These are phyloP conservation scores for Acinonyx jubatus DNA, from an alignment of 2,113 vertebrate species.

Conservation along the genomic window DNA sequence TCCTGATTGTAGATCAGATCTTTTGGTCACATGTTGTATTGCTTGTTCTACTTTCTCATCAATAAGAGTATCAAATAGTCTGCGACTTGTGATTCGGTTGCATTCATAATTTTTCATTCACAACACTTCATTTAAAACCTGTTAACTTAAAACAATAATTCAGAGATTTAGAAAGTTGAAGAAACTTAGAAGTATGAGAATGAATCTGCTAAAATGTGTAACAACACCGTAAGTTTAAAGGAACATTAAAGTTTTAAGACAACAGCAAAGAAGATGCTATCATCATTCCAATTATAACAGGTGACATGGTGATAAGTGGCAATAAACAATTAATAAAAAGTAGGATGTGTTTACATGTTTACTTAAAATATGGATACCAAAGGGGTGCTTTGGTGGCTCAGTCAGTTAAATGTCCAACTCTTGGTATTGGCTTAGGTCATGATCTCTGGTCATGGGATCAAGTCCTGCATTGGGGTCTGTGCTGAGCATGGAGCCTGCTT, in stretches of 20 bases:
- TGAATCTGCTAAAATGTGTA: neutral
- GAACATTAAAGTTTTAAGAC: neutral
- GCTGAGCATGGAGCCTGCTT: no score
- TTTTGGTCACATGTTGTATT: neutral
- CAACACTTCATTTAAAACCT: neutral
- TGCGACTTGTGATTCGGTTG: neutral
- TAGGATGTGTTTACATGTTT: neutral
- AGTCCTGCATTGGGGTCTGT: no score
- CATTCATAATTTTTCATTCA: neutral
- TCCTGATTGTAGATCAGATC: neutral
- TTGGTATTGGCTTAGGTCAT: no score
- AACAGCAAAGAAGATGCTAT: neutral
- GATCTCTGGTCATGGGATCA: no score
- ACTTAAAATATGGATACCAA: neutral
- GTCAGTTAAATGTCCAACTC: no score
- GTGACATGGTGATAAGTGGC: neutral
- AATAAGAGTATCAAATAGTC: neutral
- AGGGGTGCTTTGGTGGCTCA: no score
- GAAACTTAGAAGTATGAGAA: neutral
- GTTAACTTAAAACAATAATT: neutral
- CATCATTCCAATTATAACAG: neutral
- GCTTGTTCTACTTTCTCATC: neutral
- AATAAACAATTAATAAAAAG: neutral
- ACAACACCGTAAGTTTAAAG: neutral
- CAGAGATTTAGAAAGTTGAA: neutral